phyloP scores from a whole-genome alignment of 1,140 invertebrate species.

The Anastrepha ludens region DNA sequence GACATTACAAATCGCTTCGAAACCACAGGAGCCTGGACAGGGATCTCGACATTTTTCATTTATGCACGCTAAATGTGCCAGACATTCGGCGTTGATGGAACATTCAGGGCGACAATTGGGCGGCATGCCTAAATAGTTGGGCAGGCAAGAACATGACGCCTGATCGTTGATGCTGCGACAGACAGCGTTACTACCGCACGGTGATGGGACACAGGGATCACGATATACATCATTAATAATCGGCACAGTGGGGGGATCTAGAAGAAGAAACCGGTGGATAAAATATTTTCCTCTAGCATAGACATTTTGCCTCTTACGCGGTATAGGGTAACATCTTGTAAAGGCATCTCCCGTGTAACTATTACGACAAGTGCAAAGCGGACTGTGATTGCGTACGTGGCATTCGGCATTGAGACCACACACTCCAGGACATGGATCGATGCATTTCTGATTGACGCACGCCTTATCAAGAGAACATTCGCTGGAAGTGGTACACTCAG shows the following conservation, averaged over 20 bases:
- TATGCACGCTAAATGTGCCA: constrained; percentile 81
- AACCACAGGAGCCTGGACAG: constrained; percentile 86
- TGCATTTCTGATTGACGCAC: constrained; percentile 88
- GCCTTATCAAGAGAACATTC: constrained; percentile 87
- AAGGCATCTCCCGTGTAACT: constrained; percentile 90
- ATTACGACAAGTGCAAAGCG: constrained; percentile 85
- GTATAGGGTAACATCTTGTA: constrained; percentile 79
- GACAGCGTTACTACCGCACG: constrained; percentile 86
- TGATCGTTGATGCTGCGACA: constrained; percentile 81
- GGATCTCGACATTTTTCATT: constrained; percentile 85
- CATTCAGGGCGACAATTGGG: constrained; percentile 87
- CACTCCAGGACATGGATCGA: constrained; percentile 87
- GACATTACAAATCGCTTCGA: constrained; percentile 87
- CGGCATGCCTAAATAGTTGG: constrained; percentile 82
- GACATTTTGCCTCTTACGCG: background rate
- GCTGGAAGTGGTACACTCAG: constrained; percentile 87
- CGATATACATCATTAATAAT: constrained; percentile 79
- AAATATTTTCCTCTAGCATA: constrained; percentile 75
- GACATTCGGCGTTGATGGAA: constrained; percentile 85
- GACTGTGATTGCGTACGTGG: constrained; percentile 88
- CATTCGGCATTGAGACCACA: constrained; percentile 88
- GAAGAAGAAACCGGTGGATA: constrained; percentile 40
- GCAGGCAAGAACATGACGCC: constrained; percentile 85
- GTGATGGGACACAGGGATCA: constrained; percentile 83
- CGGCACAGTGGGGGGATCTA: constrained; percentile 65